Percentiles rank a stretch among this genome's conserved stretches.
phyloP scores from a whole-genome alignment of 2,797 vertebrate species.

The Borostomias antarcticus region DNA sequence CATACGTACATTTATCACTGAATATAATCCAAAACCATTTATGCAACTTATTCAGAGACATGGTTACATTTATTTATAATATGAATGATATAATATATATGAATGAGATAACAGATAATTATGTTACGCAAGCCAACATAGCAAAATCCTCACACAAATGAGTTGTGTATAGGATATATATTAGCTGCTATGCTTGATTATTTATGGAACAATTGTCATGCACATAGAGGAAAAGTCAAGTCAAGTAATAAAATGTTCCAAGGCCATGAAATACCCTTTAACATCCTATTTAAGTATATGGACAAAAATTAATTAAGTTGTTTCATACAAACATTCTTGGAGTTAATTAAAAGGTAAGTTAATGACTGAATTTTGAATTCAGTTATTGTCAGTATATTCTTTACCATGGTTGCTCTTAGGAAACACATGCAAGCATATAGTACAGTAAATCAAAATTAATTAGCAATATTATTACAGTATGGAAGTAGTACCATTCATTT shows the following conservation, averaged over 20 bases:
- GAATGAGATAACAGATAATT: conserved; percentile 40
- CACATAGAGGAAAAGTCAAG: conserved; percentile 54
- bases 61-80: conserved; percentile 57
- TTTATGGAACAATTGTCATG: conserved; percentile 61
- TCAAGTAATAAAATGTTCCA: conserved; percentile 54
- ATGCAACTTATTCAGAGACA: conserved; percentile 32
- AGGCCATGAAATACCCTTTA: conserved; percentile 18
- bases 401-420: conserved; percentile 12
- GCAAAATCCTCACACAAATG: conserved; percentile 48
- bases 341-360: conserved; percentile 36
- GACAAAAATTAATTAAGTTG: not conserved
- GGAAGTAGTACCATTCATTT: conserved; percentile 30
- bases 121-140: conserved; percentile 55
- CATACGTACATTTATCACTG: conserved; percentile 59
- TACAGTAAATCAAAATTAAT: not conserved
- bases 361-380: conserved; percentile 50
- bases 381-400: conserved; percentile 39
- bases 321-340: conserved; percentile 27
- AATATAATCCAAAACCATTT: conserved; percentile 64
- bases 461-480: conserved; percentile 26
- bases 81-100: conserved; percentile 48
- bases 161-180: conserved; percentile 58
- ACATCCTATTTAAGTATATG: not conserved
- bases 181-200: conserved; percentile 58
- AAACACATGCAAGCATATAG: conserved; percentile 10